Evolutionary conservation across 2,113 vertebrate genomes (phyloP).

Genomic region (Sarotherodon lohbergeri): DNA sequence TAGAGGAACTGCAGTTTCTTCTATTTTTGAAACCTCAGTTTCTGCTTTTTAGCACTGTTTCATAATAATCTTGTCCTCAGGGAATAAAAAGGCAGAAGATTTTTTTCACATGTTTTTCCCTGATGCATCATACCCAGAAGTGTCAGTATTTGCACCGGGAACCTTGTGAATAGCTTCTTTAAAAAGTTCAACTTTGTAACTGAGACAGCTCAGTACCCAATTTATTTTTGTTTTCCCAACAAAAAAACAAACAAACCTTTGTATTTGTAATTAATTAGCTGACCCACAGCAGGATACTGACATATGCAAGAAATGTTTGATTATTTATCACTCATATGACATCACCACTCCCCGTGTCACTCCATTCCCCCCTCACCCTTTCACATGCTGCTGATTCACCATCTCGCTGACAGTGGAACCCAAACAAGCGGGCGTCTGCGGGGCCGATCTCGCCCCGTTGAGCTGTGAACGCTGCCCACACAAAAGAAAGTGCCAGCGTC

Average conservation of each 20-base stretch:
- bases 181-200: not conserved
- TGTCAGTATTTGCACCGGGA: not conserved
- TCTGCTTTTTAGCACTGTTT: not conserved
- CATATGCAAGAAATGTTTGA: not conserved
- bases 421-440: not conserved
- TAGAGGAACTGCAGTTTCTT: not conserved
- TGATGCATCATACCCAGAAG: not conserved
- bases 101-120: not conserved
- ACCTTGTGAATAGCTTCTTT: not conserved
- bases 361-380: not conserved
- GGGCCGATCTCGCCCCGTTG: not conserved
- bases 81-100: not conserved
- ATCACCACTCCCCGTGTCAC: not conserved
- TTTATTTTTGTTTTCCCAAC: not conserved
- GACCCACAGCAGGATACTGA: not conserved
- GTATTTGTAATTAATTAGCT: not conserved
- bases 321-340: not conserved
- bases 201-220: not conserved
- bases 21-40: not conserved
- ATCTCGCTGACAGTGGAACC: not conserved
- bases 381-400: constrained; percentile 40
- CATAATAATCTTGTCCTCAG: not conserved
- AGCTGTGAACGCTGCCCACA: constrained; percentile 31
- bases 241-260: not conserved
- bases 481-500: constrained; percentile 66